Evolutionary conservation across 2,797 vertebrate genomes (phyloP), one percentile per base, ranked within the genome.

Genomic region (Garrulus glandarius): DNA sequence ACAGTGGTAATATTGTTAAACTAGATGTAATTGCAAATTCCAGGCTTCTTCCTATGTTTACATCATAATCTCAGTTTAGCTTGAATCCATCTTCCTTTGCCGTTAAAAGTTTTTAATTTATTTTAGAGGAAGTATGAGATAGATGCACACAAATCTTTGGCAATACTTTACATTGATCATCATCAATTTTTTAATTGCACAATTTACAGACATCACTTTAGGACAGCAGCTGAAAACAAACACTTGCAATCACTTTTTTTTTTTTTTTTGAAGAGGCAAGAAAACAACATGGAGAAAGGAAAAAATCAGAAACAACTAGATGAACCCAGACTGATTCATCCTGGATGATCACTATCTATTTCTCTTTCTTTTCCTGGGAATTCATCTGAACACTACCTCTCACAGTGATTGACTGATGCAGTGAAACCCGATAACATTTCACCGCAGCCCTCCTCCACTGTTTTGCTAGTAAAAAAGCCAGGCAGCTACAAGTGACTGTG

Each of bases 351-450:
- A 18, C 57, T 94, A 52, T 92, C 94, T 93, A 7, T 59, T 75
- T 87, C 11, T 7, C 53, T 80, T 91, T 93, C 41, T 87, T 75
- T 89, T 41, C 64, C 22, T 86, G 87, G 94, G 87, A 93, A 81
- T 72, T 57, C 14, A 80, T 24, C 27, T 0, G 2, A 82, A 59
- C 0, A 1, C 56, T 70, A 57, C 29, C 57, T 95, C 78, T 93
- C 89, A 81, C 81, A 61, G 24, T 56, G 59, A 64, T 1, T 47
- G 61, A 87, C 36, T 2, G 8, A 67, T 47, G 46, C 49, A 69
- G 50, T 5, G 60, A 78, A 95, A 81, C 21, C 47, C 3, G 43
- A 61, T 89, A 76, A 59, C n/a, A 50, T 78, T 87, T 95, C 65
- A 85, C 46, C 84, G 44, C 61, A 82, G 41, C 14, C 7, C 23